Percentiles rank a stretch among this genome's conserved stretches.
phyloP scores from a whole-genome alignment of 2,113 vertebrate genomes.

The Variabilichromis moorii region DNA sequence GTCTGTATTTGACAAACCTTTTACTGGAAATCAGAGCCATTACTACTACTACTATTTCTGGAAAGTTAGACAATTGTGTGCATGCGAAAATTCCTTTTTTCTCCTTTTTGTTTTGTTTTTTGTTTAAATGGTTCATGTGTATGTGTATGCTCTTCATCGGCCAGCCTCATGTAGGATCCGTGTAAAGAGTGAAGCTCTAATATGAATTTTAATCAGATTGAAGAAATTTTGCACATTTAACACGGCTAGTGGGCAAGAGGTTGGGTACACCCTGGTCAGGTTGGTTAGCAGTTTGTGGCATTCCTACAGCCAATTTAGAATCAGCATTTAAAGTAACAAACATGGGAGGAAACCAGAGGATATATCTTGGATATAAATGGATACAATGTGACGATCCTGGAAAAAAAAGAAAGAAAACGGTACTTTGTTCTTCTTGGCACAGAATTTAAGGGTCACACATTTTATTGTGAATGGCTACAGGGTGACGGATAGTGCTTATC shows the following conservation, averaged over 20 bases:
- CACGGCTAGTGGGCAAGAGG: accelerated
- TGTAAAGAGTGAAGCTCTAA: not conserved
- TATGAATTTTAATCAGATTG: not conserved
- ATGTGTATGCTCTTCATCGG: accelerated
- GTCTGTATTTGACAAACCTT: not conserved
- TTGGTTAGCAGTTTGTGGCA: accelerated
- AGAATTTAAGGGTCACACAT: not conserved
- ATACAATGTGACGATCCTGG: accelerated
- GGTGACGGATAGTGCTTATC: not conserved
- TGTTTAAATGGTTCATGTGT: not conserved
- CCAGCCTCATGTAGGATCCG: accelerated
- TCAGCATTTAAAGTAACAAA: not conserved
- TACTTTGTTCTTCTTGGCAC: not conserved
- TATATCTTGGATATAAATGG: not conserved
- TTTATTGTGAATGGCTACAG: not conserved
- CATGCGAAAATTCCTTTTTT: accelerated
- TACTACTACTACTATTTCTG: not conserved
- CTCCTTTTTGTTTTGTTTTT: accelerated
- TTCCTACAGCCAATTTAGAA: not conserved
- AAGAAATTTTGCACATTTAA: not conserved
- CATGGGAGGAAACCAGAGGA: not conserved
- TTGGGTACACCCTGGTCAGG: accelerated
- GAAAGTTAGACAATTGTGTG: not conserved
- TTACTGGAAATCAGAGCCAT: not conserved
- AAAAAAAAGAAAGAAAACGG: accelerated